A percentile compares a stretch with the other conserved stretches of the same genome.
phyloP scores from a whole-genome alignment of 2,797 vertebrate genomes.

The Petrocephalus sullivani region DNA sequence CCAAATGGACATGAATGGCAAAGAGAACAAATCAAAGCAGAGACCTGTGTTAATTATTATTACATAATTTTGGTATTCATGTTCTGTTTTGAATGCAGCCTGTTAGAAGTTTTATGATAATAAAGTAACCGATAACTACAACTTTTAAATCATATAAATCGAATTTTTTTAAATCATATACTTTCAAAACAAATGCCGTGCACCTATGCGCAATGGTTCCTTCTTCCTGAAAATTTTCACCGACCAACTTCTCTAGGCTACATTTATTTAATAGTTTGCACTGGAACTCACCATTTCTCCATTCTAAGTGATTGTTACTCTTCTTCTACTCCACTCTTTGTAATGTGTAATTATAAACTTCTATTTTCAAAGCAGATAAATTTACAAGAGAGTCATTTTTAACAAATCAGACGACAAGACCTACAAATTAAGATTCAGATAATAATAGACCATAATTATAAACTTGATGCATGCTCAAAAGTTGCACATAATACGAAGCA shows the following conservation, averaged over 20 bases:
- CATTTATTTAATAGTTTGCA: neutral
- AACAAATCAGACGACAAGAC: neutral
- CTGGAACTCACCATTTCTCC: neutral
- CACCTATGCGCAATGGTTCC: neutral
- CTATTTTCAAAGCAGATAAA: neutral
- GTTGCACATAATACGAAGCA: neutral
- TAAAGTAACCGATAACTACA: neutral
- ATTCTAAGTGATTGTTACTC: neutral
- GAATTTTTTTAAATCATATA: neutral
- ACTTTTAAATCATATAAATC: neutral
- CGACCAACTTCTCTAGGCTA: neutral
- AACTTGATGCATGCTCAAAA: conserved; percentile 1
- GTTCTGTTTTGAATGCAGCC: neutral
- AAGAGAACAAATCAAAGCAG: neutral
- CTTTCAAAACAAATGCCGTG: neutral
- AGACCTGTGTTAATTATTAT: neutral
- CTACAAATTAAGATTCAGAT: neutral
- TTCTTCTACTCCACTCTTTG: neutral
- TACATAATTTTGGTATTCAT: neutral
- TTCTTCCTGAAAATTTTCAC: neutral
- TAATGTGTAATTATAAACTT: neutral
- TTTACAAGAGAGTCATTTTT: neutral
- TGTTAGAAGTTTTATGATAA: neutral
- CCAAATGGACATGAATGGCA: neutral
- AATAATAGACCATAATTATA: neutral